Base-by-base conservation (phyloP, 2,888 invertebrate genomes). In the Dexiosoma caninum region DNA sequence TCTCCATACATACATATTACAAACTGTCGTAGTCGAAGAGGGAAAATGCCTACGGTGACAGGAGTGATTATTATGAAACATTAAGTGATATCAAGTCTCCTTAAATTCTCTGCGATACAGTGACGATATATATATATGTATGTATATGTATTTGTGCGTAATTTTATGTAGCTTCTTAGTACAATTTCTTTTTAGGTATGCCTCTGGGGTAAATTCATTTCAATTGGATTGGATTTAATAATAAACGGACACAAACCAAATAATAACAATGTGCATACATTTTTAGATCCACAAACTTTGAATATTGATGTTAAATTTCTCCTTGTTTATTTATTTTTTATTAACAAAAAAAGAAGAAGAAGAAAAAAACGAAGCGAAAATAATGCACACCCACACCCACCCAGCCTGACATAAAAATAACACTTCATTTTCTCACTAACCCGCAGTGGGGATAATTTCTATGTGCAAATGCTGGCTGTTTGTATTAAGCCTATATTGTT, bases 121-220 rank as follows among this genome's bases (percentile, higher is more conserved):
- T 44, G 62, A 53, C 53, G 40, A 62, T 53, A 12, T 42, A 19
- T 27, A 14, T 57, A 57, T 66, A 32, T 49, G 27, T 35, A 44
- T n/a, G n/a, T n/a, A n/a, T n/a, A n/a, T n/a, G n/a, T n/a, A n/a
- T n/a, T n/a, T n/a, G n/a, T n/a, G n/a, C n/a, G n/a, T n/a, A n/a
- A n/a, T 14, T 59, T 16, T 59, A 59, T 21, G 9, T 53, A 44
- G 23, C 23, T 71, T 42, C 49, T 49, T 57, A 49, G 46, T 57
- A 55, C 30, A 64, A 77, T 64, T 64, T 62, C 14, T 27, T 57
- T 70, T 55, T 70, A n/a, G n/a, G n/a, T n/a, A 70, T 77, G 10
- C 64, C 77, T 71, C 57, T 44, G 49, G 64, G 77, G 64, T 57
- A 71, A 78, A 78, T 78, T 71, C 46, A 70, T 78, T 78, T 42